Percentiles rank a stretch among this genome's conserved stretches.
Evolutionary conservation across 1,140 invertebrate genomes (phyloP).

Genomic region (Zaprionus nigranus): DNA sequence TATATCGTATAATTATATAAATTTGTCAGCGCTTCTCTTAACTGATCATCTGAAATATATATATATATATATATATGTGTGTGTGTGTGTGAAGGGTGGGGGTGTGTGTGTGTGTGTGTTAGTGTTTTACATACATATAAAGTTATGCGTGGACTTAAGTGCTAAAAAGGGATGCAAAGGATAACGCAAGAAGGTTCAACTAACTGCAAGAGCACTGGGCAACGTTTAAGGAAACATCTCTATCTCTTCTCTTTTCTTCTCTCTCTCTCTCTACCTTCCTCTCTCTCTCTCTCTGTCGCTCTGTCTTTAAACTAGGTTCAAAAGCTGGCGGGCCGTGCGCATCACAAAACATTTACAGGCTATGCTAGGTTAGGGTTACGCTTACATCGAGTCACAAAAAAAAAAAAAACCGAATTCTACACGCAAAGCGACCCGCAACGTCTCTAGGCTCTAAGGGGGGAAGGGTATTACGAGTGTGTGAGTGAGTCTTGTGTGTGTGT

Average conservation of each 20-base stretch:
- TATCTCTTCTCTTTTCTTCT: constrained; percentile 14
- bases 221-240: constrained; percentile 44
- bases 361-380: constrained; percentile 18
- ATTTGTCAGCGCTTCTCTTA: constrained; percentile 27
- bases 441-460: constrained; percentile 45
- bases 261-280: neutral
- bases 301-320: constrained; percentile 50
- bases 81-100: neutral
- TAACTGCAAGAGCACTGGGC: constrained; percentile 52
- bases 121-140: constrained; percentile 38
- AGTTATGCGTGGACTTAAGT: constrained; percentile 40
- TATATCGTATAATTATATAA: constrained; percentile 36
- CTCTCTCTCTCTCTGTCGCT: constrained; percentile 23
- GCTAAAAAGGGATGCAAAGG: constrained; percentile 34
- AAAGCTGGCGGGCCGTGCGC: constrained; percentile 55
- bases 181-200: constrained; percentile 31
- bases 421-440: constrained; percentile 47
- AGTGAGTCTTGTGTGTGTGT: constrained; percentile 3
- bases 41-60: constrained; percentile 25
- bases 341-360: constrained; percentile 50
- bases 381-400: constrained; percentile 33
- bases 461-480: constrained; percentile 29
- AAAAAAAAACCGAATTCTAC: constrained; percentile 52
- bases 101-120: constrained; percentile 12
- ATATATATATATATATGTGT: constrained; percentile 9